Conservation (phyloP, 2,113 vertebrate genomes). For the Myrmecobius fasciatus region DNA sequence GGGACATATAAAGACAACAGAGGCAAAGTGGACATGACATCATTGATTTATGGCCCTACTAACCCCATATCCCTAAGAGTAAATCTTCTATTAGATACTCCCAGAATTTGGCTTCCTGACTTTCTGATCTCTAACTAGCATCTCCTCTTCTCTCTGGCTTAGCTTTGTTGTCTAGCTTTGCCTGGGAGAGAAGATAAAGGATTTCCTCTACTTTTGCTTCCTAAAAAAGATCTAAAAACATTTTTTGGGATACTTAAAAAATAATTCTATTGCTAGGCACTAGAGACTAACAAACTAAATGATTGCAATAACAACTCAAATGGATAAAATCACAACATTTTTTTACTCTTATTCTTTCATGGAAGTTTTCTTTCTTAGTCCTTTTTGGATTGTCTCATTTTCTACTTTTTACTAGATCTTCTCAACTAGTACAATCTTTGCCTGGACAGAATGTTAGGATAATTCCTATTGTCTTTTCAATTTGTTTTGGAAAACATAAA, state of each 20-base stretch:
- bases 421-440: too few species aligned
- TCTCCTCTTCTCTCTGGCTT: background rate
- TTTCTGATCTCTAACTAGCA: background rate
- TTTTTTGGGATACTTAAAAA: background rate
- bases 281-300: background rate
- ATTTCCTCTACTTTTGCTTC: background rate
- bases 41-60: background rate
- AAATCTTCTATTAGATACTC: background rate
- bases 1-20: background rate
- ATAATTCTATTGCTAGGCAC: background rate
- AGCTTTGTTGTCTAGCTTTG: background rate
- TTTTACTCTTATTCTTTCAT: background rate
- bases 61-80: background rate
- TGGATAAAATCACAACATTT: background rate
- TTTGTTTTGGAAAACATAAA: too few species aligned
- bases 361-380: background rate
- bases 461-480: too few species aligned
- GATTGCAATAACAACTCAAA: background rate
- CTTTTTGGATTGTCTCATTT: too few species aligned
- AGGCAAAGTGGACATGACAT: background rate
- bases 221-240: background rate
- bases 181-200: background rate
- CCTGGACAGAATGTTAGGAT: too few species aligned
- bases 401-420: too few species aligned
- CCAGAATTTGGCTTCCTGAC: background rate